Conservation (phyloP, 1,140 invertebrate species). For the Drosophila suzukii region DNA sequence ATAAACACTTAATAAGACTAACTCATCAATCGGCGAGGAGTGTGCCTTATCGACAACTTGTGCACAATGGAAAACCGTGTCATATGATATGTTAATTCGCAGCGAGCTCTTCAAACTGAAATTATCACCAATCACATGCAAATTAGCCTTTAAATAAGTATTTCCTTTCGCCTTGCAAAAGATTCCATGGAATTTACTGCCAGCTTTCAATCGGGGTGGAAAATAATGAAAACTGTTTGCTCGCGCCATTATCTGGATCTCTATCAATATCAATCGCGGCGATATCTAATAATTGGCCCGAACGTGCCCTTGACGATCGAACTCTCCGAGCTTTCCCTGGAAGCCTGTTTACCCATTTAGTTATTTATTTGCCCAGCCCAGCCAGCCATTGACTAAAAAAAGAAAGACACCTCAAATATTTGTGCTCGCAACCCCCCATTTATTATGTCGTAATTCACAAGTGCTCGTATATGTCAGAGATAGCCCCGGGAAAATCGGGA, state of each 20-base stretch:
- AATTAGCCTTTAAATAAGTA: conserved; percentile 50
- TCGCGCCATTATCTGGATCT: conserved; percentile 42
- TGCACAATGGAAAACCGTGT: conserved; percentile 35
- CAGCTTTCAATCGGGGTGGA: conserved; percentile 31
- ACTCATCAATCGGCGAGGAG: conserved; percentile 19
- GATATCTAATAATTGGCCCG: conserved; percentile 57
- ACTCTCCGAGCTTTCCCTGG: conserved; percentile 32
- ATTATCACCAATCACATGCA: conserved; percentile 65
- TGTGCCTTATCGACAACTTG: conserved; percentile 3
- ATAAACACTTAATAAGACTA: conserved; percentile 42
- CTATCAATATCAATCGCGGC: conserved; percentile 60
- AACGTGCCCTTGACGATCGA: conserved; percentile 58
- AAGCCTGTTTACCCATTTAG: conserved; percentile 41
- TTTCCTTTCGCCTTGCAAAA: conserved; percentile 46
- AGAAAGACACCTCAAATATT: conserved; percentile 51
- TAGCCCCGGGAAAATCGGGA: conserved; percentile 42
- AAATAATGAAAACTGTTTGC: conserved; percentile 70
- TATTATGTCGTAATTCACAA: conserved; percentile 71
- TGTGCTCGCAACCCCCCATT: conserved; percentile 55
- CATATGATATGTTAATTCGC: conserved; percentile 59
- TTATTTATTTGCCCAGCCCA: conserved; percentile 64
- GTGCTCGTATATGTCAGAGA: conserved; percentile 70
- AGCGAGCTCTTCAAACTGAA: conserved; percentile 46
- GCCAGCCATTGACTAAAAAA: conserved; percentile 57
- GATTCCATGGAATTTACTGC: conserved; percentile 38